phyloP scores from a whole-genome alignment of 2,888 invertebrate genomes.

The Boloria euphrosyne region DNA sequence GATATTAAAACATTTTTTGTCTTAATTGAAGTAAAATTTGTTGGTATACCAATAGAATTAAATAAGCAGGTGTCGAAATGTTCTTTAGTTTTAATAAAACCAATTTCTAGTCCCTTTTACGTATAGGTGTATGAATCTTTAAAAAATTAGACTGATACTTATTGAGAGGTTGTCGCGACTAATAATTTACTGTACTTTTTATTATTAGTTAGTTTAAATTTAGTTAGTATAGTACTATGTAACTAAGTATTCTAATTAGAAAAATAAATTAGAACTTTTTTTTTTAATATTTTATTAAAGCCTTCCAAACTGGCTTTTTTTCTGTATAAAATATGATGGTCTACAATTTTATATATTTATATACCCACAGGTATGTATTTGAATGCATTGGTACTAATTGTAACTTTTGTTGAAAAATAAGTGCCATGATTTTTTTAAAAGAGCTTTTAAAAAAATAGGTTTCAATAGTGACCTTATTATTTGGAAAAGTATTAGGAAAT shows the following conservation, averaged over 20 bases:
- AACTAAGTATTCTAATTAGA: not conserved
- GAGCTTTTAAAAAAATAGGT: not conserved
- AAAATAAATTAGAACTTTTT: no score
- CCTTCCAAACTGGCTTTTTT: no score
- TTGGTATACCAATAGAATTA: not conserved
- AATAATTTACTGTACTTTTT: slow-evolving; percentile 45
- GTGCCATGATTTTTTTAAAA: no score
- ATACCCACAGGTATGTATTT: no score
- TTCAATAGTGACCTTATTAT: not conserved
- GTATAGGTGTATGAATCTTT: slow-evolving; percentile 20
- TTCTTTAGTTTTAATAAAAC: not conserved
- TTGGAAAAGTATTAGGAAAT: slow-evolving; percentile 24
- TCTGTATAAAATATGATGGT: no score
- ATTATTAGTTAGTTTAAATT: not conserved
- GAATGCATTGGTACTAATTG: no score
- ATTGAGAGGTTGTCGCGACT: slow-evolving; percentile 52
- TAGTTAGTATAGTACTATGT: not conserved
- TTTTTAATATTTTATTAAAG: no score
- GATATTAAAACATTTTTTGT: no score
- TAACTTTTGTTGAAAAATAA: no score
- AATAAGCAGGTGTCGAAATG: not conserved
- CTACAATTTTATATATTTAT: no score
- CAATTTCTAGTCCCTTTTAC: slow-evolving; percentile 23
- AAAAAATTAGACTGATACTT: slow-evolving; percentile 52
- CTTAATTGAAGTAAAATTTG: not conserved